Base-by-base conservation (phyloP, 2,888 invertebrate genomes). In the Orchesella flavescens region DNA sequence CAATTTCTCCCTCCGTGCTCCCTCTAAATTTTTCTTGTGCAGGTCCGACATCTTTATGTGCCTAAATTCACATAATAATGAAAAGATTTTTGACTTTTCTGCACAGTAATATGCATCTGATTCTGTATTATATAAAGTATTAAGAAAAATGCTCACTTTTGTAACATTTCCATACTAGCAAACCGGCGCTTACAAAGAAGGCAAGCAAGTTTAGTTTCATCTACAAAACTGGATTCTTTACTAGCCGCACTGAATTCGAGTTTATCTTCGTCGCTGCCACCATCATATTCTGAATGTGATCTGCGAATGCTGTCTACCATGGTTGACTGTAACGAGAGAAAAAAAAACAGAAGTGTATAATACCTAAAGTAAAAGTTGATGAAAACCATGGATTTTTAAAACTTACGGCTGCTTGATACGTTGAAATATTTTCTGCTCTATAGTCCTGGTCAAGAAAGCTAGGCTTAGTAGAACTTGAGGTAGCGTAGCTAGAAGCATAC, bases 171-270 rank as follows among this genome's bases (percentile, higher is more conserved):
- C 69, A 93, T 93, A 19, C 95, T 96, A 1, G 96, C 95, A 90
- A 99, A 97, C 89, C 97, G 96, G 71, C 99, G 92, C 90, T 98
- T 98, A 90, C 99, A 99, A 13, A 99, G 92, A 23, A 98, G 91
- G 89, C 99, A 99, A 0, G 97, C 96, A 66, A 98, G 91, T 90
- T 97, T 98, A 0, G 92, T 92, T 93, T 95, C 96, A 90, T 99
- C 98, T 5, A 96, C 77, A 63, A 86, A 76, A 53, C 76, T 89
- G 57, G 91, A 87, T 55, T 90, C 90, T 23, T 88, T 88, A 63
- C 89, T 89, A 0, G 80, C 15, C 7, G 81, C 61, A 1, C 12
- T 68, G 17, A 78, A 77, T n/a, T 81, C 80, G 15, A 72, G 63
- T 46, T 75, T 43, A 1, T 90, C 90, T 53, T 90, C 90, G n/a